Conservation (phyloP, 1,140 invertebrate genomes). For the Samia ricini region DNA sequence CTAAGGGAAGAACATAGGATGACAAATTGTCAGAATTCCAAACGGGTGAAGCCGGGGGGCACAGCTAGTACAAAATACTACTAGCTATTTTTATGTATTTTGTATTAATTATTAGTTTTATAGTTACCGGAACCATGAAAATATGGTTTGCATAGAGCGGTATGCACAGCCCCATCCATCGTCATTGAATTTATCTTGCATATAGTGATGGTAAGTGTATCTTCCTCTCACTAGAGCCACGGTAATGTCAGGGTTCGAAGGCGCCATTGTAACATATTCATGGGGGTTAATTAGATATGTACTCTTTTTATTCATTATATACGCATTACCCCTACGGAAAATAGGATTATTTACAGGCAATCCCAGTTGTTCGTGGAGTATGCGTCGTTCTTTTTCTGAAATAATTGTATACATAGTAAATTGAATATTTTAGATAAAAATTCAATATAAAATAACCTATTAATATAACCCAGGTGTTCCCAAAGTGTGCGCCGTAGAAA, state of each 20-base stretch:
- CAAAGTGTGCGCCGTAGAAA: too few species aligned
- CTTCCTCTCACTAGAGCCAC: conserved; percentile 87
- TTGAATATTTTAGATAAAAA: background rate
- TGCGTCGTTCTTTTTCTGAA: conserved; percentile 80
- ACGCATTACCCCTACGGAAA: conserved; percentile 84
- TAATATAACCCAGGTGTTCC: too few species aligned
- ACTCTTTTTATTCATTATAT: conserved; percentile 74
- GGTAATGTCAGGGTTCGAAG: conserved; percentile 37
- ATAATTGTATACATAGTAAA: conserved; percentile 5
- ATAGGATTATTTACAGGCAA: conserved; percentile 83
- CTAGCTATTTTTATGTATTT: too few species aligned
- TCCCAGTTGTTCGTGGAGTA: conserved; percentile 83
- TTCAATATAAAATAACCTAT: too few species aligned
- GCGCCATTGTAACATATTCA: conserved; percentile 37
- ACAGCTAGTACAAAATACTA: too few species aligned
- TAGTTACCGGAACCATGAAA: conserved; percentile 93
- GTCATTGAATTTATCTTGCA: conserved; percentile 97
- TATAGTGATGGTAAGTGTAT: conserved; percentile 98
- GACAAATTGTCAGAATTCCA: too few species aligned
- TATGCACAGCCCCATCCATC: conserved; percentile 99
- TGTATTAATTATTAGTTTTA: background rate
- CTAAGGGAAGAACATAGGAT: too few species aligned
- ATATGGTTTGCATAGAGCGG: conserved; percentile 96
- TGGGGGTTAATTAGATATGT: conserved; percentile 87
- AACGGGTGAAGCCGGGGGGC: too few species aligned